Conservation (phyloP, 1,140 invertebrate species). For the Pachypeltis micranthus region DNA sequence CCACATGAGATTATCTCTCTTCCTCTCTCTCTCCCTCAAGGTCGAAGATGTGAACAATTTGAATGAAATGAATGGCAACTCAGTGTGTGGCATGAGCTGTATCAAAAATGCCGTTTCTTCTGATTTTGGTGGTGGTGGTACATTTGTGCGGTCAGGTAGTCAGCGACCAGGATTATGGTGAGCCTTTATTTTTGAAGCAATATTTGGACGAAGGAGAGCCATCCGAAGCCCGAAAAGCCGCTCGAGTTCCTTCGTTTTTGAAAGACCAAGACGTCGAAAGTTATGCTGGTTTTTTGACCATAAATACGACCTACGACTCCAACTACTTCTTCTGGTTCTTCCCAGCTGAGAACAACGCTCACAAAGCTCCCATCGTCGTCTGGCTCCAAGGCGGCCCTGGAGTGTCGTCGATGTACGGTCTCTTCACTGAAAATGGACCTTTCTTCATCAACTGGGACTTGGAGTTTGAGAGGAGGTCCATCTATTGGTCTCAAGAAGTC, state of each 20-base stretch:
- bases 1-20: too few relatives aligned
- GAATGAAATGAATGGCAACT: too few relatives aligned
- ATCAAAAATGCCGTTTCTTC: too few relatives aligned
- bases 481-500: constrained; percentile 60
- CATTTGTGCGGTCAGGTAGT: too few relatives aligned
- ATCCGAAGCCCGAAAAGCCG: background rate
- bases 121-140: too few relatives aligned
- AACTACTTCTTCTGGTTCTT: constrained; percentile 73
- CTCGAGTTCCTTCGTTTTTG: background rate
- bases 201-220: constrained; percentile 14
- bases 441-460: constrained; percentile 33
- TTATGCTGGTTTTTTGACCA: constrained; percentile 57
- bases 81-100: too few relatives aligned
- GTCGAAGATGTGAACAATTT: too few relatives aligned
- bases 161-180: constrained; percentile 13
- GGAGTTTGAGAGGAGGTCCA: constrained; percentile 46
- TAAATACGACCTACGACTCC: constrained; percentile 49
- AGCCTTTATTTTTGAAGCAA: constrained; percentile 22
- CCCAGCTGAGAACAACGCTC: constrained; percentile 38
- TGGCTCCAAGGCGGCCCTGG: constrained; percentile 83
- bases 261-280: constrained; percentile 19
- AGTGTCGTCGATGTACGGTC: constrained; percentile 60
- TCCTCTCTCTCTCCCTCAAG: too few relatives aligned
- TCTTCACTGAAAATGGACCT: constrained; percentile 61
- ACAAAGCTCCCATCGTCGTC: constrained; percentile 46